A percentile compares a stretch with the other conserved stretches of the same genome.
phyloP scores from a whole-genome alignment of 1,140 invertebrate species.

The Dendroctonus ponderosae region DNA sequence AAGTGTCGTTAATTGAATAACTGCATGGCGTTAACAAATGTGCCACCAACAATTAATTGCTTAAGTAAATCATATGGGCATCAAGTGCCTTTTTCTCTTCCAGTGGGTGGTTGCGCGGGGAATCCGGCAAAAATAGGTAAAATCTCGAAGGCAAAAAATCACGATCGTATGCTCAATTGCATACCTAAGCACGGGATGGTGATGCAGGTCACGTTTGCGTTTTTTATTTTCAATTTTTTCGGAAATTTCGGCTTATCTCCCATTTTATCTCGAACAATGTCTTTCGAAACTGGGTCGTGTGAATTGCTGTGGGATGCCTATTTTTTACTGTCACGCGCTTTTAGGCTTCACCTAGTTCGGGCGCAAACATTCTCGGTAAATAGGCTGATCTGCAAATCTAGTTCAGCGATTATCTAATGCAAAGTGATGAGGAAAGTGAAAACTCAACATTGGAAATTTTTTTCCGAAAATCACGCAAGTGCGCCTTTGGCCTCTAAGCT shows the following conservation, averaged over 20 bases:
- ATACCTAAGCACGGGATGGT: background rate
- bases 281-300: constrained; percentile 18
- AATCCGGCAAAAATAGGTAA: background rate
- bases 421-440: background rate
- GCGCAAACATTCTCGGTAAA: constrained; percentile 1
- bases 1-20: constrained; percentile 32
- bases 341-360: constrained; percentile 9
- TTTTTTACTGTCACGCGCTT: constrained; percentile 13
- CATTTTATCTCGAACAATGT: constrained; percentile 6
- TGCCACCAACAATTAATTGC: constrained; percentile 19
- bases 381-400: background rate
- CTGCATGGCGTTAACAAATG: constrained; percentile 19
- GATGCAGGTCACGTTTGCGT: constrained; percentile 17
- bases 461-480: no score
- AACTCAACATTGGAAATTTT: background rate
- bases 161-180: background rate
- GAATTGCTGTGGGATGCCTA: constrained; percentile 14
- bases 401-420: background rate
- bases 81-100: background rate
- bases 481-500: no score
- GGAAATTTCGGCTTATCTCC: constrained; percentile 12
- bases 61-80: constrained; percentile 6
- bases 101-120: background rate
- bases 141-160: background rate
- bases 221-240: background rate